Evolutionary conservation across 37 sponge, comb jelly and placozoan genomes (phyloP).

Genomic region (Amphimedon queenslandica): DNA sequence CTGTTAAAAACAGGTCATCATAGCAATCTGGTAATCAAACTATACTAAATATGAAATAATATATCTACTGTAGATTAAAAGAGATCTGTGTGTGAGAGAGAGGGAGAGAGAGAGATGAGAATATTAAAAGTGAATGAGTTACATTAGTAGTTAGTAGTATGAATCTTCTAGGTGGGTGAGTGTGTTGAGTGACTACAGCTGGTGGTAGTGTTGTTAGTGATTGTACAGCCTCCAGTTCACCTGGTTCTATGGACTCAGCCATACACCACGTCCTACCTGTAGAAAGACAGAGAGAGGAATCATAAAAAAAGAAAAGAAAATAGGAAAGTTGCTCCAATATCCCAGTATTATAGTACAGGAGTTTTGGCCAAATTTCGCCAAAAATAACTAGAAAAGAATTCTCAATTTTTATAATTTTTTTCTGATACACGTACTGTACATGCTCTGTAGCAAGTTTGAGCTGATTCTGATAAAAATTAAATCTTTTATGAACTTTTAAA

Average conservation of each 20-base stretch:
- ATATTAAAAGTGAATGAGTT: neutral
- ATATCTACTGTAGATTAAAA: too few relatives aligned
- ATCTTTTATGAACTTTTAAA: too few relatives aligned
- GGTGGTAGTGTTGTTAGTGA: slow-evolving; percentile 65
- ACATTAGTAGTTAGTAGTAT: slow-evolving; percentile 78
- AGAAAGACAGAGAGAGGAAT: neutral
- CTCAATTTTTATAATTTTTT: too few relatives aligned
- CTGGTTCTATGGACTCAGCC: slow-evolving; percentile 65
- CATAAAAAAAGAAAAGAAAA: neutral
- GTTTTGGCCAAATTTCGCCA: too few relatives aligned
- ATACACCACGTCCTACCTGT: slow-evolving; percentile 80
- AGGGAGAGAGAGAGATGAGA: slow-evolving; percentile 8
- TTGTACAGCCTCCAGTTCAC: slow-evolving; percentile 31
- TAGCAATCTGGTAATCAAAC: too few relatives aligned
- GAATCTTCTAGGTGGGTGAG: slow-evolving; percentile 55
- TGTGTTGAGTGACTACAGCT: slow-evolving; percentile 82
- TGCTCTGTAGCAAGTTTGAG: too few relatives aligned
- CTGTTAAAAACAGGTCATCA: too few relatives aligned
- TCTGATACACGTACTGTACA: too few relatives aligned
- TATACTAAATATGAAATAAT: too few relatives aligned
- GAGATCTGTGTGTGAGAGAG: too few relatives aligned
- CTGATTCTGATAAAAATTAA: too few relatives aligned
- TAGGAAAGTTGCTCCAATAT: neutral
- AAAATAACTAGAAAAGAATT: too few relatives aligned
- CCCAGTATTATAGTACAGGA: neutral